Percentiles rank a stretch among this genome's conserved stretches.
phyloP scores from a whole-genome alignment of 2,888 invertebrate species.

The Ellobium chinense region DNA sequence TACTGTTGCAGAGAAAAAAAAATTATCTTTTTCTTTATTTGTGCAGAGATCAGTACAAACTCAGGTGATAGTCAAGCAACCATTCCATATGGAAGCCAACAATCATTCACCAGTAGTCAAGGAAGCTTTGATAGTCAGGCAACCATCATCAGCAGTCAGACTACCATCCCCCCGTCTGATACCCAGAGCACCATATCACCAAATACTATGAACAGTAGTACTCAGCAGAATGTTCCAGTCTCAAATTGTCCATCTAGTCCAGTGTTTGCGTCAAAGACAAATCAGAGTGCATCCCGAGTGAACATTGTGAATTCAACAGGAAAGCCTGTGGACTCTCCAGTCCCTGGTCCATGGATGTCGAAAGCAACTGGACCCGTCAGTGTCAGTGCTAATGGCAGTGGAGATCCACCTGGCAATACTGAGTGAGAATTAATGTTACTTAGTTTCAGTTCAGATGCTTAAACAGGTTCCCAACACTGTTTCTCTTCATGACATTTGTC shows the following conservation, averaged over 20 bases:
- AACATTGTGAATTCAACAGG: background rate
- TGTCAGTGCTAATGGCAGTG: background rate
- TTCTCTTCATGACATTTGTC: too few species aligned
- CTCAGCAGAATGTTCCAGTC: background rate
- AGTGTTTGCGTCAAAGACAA: slow-evolving; percentile 24
- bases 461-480: too few species aligned
- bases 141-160: slow-evolving; percentile 10
- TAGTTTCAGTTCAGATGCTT: too few species aligned
- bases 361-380: background rate
- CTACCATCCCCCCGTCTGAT: background rate
- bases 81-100: slow-evolving; percentile 11
- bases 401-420: too few species aligned
- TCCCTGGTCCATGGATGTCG: slow-evolving; percentile 9
- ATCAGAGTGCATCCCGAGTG: background rate
- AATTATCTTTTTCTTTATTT: too few species aligned
- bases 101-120: background rate
- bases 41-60: slow-evolving; percentile 24
- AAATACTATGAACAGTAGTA: background rate
- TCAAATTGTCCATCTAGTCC: slow-evolving; percentile 20
- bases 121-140: slow-evolving; percentile 21
- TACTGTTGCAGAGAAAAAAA: too few species aligned
- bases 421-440: too few species aligned
- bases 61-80: slow-evolving; percentile 36
- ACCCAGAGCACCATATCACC: background rate
- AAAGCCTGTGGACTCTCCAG: background rate